These are phyloP conservation scores for Brenthis daphne DNA, from an alignment of 2,888 invertebrate species.

Conservation along the genomic window DNA sequence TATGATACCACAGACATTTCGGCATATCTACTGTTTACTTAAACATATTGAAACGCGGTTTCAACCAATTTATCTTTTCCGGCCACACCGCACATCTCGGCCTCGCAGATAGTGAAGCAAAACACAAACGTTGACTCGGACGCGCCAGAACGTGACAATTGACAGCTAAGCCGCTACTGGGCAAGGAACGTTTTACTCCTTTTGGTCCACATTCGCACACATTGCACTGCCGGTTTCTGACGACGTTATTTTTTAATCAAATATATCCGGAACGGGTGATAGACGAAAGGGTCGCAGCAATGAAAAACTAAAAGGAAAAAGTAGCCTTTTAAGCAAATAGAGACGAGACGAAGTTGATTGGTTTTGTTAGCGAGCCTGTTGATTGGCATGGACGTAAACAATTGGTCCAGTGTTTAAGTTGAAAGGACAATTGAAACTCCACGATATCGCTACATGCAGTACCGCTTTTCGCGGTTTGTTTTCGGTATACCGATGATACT, in stretches of 20 bases:
- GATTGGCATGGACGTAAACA: constrained; percentile 80
- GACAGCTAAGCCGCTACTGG: constrained; percentile 70
- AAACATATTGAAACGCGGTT: constrained; percentile 29
- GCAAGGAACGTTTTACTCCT: constrained; percentile 69
- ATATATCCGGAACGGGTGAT: constrained; percentile 82
- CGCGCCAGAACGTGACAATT: constrained; percentile 71
- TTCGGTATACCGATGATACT: constrained; percentile 41
- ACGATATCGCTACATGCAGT: constrained; percentile 52
- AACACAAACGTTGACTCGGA: constrained; percentile 60
- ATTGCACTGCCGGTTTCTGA: constrained; percentile 71
- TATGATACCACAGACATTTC: constrained; percentile 7
- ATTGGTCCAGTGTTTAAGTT: constrained; percentile 78
- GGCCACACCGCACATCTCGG: constrained; percentile 43
- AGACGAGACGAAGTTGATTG: constrained; percentile 83
- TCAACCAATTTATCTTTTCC: constrained; percentile 38
- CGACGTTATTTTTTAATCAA: constrained; percentile 84
- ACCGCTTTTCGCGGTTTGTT: constrained; percentile 52
- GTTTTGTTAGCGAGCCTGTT: constrained; percentile 82
- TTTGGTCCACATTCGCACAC: constrained; percentile 63
- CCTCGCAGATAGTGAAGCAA: constrained; percentile 72
- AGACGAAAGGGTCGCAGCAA: constrained; percentile 78
- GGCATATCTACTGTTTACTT: constrained; percentile 12
- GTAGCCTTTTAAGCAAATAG: constrained; percentile 80
- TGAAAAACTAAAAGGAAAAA: constrained; percentile 79
- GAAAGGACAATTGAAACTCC: constrained; percentile 75